Evolutionary conservation across 2,888 invertebrate species (phyloP), one percentile per base, ranked within the genome.

Genomic region (Tiphia femorata): DNA sequence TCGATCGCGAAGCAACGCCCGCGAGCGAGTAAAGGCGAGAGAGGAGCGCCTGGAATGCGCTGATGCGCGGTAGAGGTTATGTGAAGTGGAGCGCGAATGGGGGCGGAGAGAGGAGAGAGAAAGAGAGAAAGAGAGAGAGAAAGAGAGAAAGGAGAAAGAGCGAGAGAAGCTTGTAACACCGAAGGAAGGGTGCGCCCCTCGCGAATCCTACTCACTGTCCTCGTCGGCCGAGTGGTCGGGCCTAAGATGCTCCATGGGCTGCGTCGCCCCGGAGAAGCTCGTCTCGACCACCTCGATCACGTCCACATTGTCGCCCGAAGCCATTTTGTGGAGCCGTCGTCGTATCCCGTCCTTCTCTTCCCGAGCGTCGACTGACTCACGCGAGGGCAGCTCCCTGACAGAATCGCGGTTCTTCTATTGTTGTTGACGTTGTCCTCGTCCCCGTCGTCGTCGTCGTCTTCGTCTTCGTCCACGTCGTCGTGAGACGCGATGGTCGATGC

Each of bases 221-320:
- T 89, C 86, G 70, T 88, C 87, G 72, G 86, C 86, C 67, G 87
- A 84, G 63, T 82, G 86, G 58, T 85, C 86, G 78, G 87, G 82
- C 70, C 87, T 87, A 67, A 86, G 87, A 61, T 85, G 87, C 78
- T 89, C 90, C 84, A 60, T 43, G 35, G 55, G 53, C 40, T 67
- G 74, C 43, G 65, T 61, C 58, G 77, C 70, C 44, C 71, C 75
- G 50, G 76, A 64, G 64, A 80, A 73, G 79, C 88, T 88, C 83
- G 88, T 88, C 85, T 92, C 92, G 85, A 91, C 87, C 71, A 87
- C 85, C 88, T 93, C 92, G 82, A 93, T 92, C 84, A 89, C 89
- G 86, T 92, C 92, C 83, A 90, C 87, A 81, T 86, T 90, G 86
- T 92, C 92, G 83, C 92, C 92, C 85, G 93, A 92, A 88, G 93